phyloP scores from a whole-genome alignment of 2,113 vertebrate species.

The Sebastes fasciatus region DNA sequence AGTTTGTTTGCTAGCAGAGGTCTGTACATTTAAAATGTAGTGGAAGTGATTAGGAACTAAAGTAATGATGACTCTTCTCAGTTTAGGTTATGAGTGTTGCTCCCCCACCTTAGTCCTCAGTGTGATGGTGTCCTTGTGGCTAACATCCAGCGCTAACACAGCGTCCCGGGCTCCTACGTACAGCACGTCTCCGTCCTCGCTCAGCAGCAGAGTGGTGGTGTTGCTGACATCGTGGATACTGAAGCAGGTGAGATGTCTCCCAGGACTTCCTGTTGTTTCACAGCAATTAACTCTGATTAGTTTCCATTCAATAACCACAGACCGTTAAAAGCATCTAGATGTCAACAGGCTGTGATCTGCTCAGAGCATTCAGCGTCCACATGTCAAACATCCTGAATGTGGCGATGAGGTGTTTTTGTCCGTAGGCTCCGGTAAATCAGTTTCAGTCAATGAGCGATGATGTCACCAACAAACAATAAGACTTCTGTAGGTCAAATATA shows the following conservation, averaged over 20 bases:
- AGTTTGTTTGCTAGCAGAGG: no score
- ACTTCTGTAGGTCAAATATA: not conserved
- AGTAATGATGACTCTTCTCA: not conserved
- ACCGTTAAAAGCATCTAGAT: not conserved
- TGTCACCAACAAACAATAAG: not conserved
- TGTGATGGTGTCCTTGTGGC: constrained; percentile 61
- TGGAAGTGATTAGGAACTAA: not conserved
- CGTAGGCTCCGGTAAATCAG: not conserved
- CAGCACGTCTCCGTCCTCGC: constrained; percentile 70
- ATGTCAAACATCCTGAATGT: not conserved
- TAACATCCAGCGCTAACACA: constrained; percentile 78
- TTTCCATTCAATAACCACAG: not conserved
- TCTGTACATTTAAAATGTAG: not conserved
- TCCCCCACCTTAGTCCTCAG: constrained; percentile 75
- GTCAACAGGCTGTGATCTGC: not conserved
- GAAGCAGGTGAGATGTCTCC: constrained; percentile 75
- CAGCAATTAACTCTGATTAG: constrained; percentile 15
- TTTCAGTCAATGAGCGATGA: not conserved
- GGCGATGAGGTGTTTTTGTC: not conserved
- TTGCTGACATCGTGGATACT: constrained; percentile 68
- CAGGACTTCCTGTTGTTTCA: constrained; percentile 73
- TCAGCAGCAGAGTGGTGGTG: constrained; percentile 84
- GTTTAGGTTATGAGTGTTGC: not conserved
- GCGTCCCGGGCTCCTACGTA: constrained; percentile 82
- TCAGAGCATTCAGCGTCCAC: not conserved